phyloP scores from a whole-genome alignment of 2,797 vertebrate species.

The Dromococcyx pavoninus region DNA sequence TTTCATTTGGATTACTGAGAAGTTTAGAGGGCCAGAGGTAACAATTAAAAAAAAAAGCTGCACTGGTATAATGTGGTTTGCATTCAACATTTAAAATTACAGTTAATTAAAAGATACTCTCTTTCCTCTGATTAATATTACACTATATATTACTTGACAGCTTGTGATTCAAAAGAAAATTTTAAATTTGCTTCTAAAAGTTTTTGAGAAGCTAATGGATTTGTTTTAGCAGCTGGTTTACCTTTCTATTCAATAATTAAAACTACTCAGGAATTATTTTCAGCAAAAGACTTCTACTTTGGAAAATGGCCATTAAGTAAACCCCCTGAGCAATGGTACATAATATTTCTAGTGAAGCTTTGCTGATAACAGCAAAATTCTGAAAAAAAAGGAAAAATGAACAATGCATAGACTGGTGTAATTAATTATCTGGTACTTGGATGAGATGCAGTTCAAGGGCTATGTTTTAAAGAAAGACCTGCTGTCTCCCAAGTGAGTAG shows the following conservation, averaged over 20 bases:
- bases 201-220: background rate
- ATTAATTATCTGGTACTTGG: background rate
- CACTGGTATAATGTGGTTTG: background rate
- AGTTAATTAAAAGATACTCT: background rate
- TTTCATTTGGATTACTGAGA: constrained; percentile 49
- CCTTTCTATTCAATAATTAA: background rate
- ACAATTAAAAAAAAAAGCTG: background rate
- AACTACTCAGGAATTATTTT: background rate
- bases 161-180: background rate
- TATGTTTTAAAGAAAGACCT: background rate
- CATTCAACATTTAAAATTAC: background rate
- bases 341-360: background rate
- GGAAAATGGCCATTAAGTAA: background rate
- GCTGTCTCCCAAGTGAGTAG: background rate
- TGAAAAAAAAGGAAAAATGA: background rate
- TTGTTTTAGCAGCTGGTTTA: background rate
- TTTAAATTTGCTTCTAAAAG: background rate
- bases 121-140: constrained; percentile 4
- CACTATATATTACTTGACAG: background rate
- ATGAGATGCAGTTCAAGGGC: background rate
- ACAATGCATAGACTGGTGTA: background rate
- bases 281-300: background rate
- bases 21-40: constrained; percentile 33
- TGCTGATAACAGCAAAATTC: background rate
- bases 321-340: background rate